These are phyloP conservation scores for Acanthosepion esculentum DNA, from an alignment of 2,888 invertebrate species.

Conservation along the genomic window DNA sequence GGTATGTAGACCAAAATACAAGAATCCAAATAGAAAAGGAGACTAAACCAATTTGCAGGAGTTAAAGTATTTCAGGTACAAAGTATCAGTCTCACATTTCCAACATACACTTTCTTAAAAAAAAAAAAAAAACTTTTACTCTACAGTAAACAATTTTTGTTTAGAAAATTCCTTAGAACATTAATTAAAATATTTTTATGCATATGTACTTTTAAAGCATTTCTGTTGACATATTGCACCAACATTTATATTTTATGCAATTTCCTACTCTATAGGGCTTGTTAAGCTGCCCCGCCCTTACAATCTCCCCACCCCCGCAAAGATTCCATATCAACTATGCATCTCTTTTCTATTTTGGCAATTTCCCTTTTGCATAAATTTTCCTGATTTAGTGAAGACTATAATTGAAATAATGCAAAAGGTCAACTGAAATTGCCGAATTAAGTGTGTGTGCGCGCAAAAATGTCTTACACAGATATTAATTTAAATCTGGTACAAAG, in stretches of 20 bases:
- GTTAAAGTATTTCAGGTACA: too few species aligned
- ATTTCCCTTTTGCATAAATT: neutral
- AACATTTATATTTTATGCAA: neutral
- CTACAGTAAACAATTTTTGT: neutral
- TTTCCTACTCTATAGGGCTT: neutral
- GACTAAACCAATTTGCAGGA: too few species aligned
- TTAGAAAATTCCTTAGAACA: too few species aligned
- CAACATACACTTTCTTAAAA: neutral
- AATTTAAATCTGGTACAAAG: neutral
- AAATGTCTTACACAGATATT: neutral
- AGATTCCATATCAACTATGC: neutral
- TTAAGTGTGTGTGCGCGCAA: neutral
- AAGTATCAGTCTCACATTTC: too few species aligned
- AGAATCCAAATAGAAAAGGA: too few species aligned
- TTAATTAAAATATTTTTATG: neutral
- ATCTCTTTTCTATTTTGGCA: neutral
- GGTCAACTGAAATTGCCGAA: neutral
- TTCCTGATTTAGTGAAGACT: neutral
- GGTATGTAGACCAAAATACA: too few species aligned
- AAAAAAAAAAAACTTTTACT: neutral
- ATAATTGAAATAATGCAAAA: neutral
- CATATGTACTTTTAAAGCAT: neutral
- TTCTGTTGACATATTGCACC: neutral
- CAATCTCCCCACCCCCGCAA: too few species aligned
- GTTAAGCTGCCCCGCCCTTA: neutral